These are phyloP conservation scores for Cheilinus undulatus DNA, from an alignment of 2,113 vertebrate species.

Conservation along the genomic window DNA sequence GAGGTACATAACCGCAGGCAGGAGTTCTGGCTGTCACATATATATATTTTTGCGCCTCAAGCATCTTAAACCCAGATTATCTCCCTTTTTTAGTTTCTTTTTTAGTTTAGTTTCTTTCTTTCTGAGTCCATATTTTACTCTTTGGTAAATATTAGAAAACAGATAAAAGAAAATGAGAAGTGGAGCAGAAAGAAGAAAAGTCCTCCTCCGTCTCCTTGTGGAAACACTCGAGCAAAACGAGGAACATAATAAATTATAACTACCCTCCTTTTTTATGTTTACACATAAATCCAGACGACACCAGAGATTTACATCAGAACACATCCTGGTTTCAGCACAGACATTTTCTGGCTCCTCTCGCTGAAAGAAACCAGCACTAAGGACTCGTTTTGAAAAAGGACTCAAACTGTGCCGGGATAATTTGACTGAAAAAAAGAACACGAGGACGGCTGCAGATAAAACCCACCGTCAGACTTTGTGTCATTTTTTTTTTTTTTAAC, in stretches of 20 bases:
- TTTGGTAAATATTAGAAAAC: constrained; percentile 13
- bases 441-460: constrained; percentile 33
- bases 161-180: background rate
- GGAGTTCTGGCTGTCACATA: no score
- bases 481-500: constrained; percentile 31
- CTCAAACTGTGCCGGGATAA: constrained; percentile 21
- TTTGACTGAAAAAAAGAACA: constrained; percentile 12
- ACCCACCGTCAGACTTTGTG: constrained; percentile 30
- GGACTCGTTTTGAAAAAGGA: constrained; percentile 19
- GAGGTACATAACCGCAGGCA: no score
- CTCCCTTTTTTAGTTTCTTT: background rate
- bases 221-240: constrained; percentile 30
- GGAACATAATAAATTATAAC: constrained; percentile 55
- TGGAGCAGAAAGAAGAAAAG: constrained; percentile 5
- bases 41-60: background rate
- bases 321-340: constrained; percentile 30
- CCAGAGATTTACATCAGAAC: constrained; percentile 54
- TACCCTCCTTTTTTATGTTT: constrained; percentile 47
- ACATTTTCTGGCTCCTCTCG: background rate
- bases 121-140: constrained; percentile 3
- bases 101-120: background rate
- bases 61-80: background rate
- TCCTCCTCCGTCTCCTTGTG: background rate
- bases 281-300: constrained; percentile 47
- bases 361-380: constrained; percentile 33